Evolutionary conservation across 35 echinoderm and acorn worm genomes (phyloP), one percentile per base, ranked within the genome.

Genomic region (Holothuria glaberrima): DNA sequence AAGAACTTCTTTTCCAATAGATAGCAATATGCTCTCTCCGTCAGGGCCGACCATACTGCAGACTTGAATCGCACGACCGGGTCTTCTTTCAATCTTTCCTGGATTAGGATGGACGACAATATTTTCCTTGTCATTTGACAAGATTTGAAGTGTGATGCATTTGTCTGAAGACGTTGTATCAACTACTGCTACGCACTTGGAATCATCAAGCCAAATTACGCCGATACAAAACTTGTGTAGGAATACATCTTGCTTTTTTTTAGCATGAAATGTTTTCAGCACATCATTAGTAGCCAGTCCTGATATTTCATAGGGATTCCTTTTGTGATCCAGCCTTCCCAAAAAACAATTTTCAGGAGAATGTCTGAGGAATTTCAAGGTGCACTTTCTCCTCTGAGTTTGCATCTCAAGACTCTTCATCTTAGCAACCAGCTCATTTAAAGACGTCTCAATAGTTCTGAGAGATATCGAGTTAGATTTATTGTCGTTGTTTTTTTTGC

Each of bases 1-100:
- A 30, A 84, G 27, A 36, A 84, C 32, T 21, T 61, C 80, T 54
- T 38, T 84, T 62, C 80, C 80, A 26, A 84, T 16, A 4, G 80
- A 20, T 13, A 84, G 6, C 21, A 84, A 32, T 17, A 84, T 28
- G 21, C 54, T 84, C 12, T 28, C 18, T 22, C 34, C 25, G 13
- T 84, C 80, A 9, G 57, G 13, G 3, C 80, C 52, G 6, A 84
- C 80, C 9, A 12, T 84, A 19, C 27, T 84, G n/a, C 80, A 84
- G 27, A 84, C 56, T 9, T 61, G 20, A 22, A 84, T 61, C 25
- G 10, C 12, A 22, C 31, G 10, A 1, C 28, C 46, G 17, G 32
- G 12, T 30, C 25, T 18, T 78, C 45, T 78, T 19, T 58, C 33
- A 18, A 17, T 18, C 6, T 32, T 84, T 21, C 9, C 50, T 48